Base-by-base conservation (phyloP, 53 echinoderm and acorn worm species). In the Arbacia lixula region DNA sequence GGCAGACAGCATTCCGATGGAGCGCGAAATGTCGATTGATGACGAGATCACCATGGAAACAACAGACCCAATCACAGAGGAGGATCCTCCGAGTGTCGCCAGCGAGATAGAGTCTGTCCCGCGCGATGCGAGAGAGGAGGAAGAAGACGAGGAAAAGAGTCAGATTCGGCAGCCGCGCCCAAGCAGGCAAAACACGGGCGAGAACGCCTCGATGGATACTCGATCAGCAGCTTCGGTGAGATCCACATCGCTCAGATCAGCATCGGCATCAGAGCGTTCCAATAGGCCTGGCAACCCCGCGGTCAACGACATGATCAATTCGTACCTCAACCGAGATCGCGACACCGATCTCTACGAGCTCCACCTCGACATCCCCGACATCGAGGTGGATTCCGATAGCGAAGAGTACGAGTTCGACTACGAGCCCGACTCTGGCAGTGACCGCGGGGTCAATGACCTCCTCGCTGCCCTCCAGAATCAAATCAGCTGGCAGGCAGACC, bases 11-110 rank as follows among this genome's bases (percentile, higher is more conserved):
- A 60, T 39, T 29, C 60, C 79, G 24, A 4, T 27, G 36, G 79
- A 58, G 42, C 60, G 61, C 21, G 79, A 79, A 61, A 58, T 60
- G 61, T 58, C 60, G 26, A 60, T 79, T 41, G 79, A 79, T 79
- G 79, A 79, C 42, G 79, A 79, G 61, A 79, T 79, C 60, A 79
- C 79, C 60, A 79, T 79, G 79, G 79, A 79, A 60, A 79, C 79
- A 46, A 79, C 79, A 16, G 79, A 79, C 28, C 79, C 79, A 58
- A 79, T 79, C 61, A 79, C 79, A 38, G 79, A 79, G 40, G 79
- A 79, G 60, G 61, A 60, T 41, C 60, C 79, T 22, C 60, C 37
- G 2, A 79, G 79, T 37, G 24, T 60, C 17, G 79, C 79, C 10
- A 79, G 79, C 28, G 79, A 79, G 79, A 79, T 79, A n/a, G 79